These are phyloP conservation scores for Rhizoglyphus robini DNA, from an alignment of 1,140 invertebrate genomes.

Conservation along the genomic window DNA sequence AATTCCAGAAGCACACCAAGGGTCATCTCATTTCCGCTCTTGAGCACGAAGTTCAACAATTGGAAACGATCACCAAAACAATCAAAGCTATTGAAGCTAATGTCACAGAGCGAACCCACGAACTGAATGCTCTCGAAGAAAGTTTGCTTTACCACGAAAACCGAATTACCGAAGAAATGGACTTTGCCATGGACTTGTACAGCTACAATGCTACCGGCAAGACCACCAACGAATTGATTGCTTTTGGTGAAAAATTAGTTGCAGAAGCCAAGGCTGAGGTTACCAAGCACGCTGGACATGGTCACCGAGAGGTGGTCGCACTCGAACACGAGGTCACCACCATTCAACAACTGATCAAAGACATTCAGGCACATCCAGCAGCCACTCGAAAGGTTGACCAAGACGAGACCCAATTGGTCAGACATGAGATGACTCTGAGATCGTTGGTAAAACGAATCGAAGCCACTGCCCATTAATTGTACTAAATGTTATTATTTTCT, in stretches of 20 bases:
- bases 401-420: background rate
- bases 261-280: background rate
- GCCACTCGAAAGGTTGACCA: background rate
- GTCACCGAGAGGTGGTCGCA: background rate
- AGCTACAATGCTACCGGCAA: background rate
- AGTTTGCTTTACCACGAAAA: background rate
- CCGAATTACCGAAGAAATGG: background rate
- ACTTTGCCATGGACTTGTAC: background rate
- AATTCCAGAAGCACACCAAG: background rate
- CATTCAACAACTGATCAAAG: background rate
- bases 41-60: background rate
- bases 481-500: too few species aligned
- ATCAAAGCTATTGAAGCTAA: background rate
- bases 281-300: background rate
- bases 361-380: background rate
- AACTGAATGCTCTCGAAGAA: background rate
- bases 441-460: background rate
- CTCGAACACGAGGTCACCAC: background rate
- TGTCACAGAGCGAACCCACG: background rate
- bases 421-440: background rate
- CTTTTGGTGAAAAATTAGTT: background rate
- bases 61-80: background rate
- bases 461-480: too few species aligned
- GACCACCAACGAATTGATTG: background rate
- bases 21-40: background rate